Evolutionary conservation across 2,888 invertebrate genomes (phyloP).

Genomic region (Lasioglossum pauxillum): DNA sequence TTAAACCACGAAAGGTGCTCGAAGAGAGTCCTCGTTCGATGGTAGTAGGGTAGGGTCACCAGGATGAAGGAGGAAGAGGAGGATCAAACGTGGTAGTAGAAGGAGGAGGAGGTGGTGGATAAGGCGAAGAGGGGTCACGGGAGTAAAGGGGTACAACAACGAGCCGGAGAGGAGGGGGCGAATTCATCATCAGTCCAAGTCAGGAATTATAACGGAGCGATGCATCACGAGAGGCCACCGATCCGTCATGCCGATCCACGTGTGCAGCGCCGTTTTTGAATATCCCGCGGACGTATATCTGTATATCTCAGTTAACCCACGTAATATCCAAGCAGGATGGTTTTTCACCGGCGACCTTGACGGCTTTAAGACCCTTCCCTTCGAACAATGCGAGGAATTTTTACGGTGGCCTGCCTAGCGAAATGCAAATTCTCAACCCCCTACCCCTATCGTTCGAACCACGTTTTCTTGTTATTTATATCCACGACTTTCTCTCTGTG

Average conservation of each 20-base stretch:
- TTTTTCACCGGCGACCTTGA: slow-evolving; percentile 67
- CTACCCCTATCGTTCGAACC: neutral
- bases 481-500: neutral
- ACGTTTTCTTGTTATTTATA: slow-evolving; percentile 52
- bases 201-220: slow-evolving; percentile 83
- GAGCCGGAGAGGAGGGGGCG: slow-evolving; percentile 67
- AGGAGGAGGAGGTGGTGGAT: neutral
- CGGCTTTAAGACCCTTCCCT: slow-evolving; percentile 27
- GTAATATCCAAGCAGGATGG: slow-evolving; percentile 64
- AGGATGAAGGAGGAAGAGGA: slow-evolving; percentile 42
- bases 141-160: slow-evolving; percentile 25
- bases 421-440: slow-evolving; percentile 45
- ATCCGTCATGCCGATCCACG: slow-evolving; percentile 82
- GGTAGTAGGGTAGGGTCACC: slow-evolving; percentile 46
- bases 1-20: slow-evolving; percentile 68
- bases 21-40: slow-evolving; percentile 22
- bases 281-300: slow-evolving; percentile 72
- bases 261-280: slow-evolving; percentile 75
- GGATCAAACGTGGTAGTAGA: neutral
- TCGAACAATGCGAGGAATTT: slow-evolving; percentile 58
- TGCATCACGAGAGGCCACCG: slow-evolving; percentile 81
- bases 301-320: slow-evolving; percentile 68
- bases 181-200: slow-evolving; percentile 83
- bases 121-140: slow-evolving; percentile 40
- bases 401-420: slow-evolving; percentile 31